phyloP scores from a whole-genome alignment of 2,888 invertebrate species.

The Sipha maydis region DNA sequence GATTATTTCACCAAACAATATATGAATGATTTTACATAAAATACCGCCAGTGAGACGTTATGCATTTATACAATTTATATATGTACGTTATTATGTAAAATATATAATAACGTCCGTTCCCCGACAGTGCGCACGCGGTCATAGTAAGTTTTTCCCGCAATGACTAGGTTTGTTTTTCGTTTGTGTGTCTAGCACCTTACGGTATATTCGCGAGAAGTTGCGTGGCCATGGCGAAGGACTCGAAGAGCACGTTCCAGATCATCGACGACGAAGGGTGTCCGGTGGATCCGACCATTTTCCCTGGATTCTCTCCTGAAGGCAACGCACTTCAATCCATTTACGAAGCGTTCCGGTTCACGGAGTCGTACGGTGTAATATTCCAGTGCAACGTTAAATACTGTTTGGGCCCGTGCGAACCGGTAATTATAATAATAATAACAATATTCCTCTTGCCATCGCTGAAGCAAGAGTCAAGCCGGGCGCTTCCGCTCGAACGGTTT shows the following conservation, averaged over 20 bases:
- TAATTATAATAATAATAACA: conserved; percentile 68
- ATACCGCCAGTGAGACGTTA: too few species aligned
- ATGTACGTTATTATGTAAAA: background rate
- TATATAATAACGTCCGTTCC: background rate
- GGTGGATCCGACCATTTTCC: conserved; percentile 92
- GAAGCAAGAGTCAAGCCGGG: background rate
- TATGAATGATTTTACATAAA: too few species aligned
- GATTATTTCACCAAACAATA: too few species aligned
- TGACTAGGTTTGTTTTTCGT: too few species aligned
- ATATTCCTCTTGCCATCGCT: background rate
- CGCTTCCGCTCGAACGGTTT: too few species aligned
- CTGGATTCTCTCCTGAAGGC: conserved; percentile 89
- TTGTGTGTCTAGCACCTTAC: conserved; percentile 79
- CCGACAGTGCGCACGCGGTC: background rate
- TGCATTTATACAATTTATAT: too few species aligned
- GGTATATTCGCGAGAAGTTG: conserved; percentile 95
- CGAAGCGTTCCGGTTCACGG: conserved; percentile 94
- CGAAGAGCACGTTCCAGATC: conserved; percentile 94
- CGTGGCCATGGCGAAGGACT: conserved; percentile 96
- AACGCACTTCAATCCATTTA: conserved; percentile 91
- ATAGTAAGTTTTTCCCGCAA: too few species aligned
- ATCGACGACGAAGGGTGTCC: conserved; percentile 97
- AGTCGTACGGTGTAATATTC: conserved; percentile 96
- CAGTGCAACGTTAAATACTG: conserved; percentile 97
- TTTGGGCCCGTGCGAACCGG: conserved; percentile 92